Evolutionary conservation across 2,113 vertebrate species (phyloP).

Genomic region (Phycodurus eques): DNA sequence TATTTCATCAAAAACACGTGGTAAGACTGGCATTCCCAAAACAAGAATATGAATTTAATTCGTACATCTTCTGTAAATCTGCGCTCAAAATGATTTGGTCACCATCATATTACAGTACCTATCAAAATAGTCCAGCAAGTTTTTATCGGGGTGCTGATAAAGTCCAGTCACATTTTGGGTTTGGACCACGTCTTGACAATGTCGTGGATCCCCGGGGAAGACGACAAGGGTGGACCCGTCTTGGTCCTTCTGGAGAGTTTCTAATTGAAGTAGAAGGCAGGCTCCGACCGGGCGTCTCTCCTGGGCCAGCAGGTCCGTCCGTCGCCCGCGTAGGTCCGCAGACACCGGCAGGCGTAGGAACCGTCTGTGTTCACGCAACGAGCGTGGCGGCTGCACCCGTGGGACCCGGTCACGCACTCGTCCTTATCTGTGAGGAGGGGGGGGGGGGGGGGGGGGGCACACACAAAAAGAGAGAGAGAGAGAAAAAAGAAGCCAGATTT

Average conservation of each 20-base stretch:
- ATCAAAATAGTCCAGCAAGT: no score
- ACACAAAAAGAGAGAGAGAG: no score
- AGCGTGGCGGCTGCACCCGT: slow-evolving; percentile 64
- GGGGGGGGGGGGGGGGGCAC: slow-evolving; percentile 9
- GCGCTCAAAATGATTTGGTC: no score
- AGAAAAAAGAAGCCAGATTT: no score
- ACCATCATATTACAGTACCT: no score
- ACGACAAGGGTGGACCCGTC: slow-evolving; percentile 3
- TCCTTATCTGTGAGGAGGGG: slow-evolving; percentile 53
- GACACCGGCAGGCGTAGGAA: slow-evolving; percentile 68
- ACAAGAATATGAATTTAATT: no score
- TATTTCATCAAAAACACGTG: no score
- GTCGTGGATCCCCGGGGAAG: neutral
- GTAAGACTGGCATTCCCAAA: no score
- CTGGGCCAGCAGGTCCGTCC: slow-evolving; percentile 64
- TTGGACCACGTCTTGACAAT: neutral
- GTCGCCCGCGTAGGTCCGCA: slow-evolving; percentile 52
- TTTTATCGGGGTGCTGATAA: no score
- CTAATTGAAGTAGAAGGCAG: slow-evolving; percentile 60
- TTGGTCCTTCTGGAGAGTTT: slow-evolving; percentile 64
- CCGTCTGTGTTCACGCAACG: slow-evolving; percentile 68
- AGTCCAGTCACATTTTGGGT: neutral
- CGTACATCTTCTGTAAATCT: no score
- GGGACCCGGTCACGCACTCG: slow-evolving; percentile 65
- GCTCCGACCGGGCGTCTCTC: slow-evolving; percentile 55